A percentile compares a stretch with the other conserved stretches of the same genome.
Conservation (phyloP, 2,888 invertebrate genomes). For the Athrips mouffetella region DNA sequence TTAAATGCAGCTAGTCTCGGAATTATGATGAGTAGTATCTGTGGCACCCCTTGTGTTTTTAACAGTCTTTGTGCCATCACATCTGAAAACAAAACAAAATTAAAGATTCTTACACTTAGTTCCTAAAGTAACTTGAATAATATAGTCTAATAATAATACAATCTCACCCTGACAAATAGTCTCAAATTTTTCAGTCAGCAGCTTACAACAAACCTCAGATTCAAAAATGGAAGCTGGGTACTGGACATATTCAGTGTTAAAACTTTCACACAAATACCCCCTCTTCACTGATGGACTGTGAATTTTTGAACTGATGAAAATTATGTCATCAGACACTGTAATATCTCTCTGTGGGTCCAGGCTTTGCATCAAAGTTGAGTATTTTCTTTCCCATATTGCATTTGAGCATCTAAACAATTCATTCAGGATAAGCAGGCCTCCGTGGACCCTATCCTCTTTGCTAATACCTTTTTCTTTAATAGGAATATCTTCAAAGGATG, state of each 20-base stretch:
- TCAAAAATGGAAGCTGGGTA: conserved; percentile 84
- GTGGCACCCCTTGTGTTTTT: conserved; percentile 89
- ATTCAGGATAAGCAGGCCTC: conserved; percentile 94
- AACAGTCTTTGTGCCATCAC: conserved; percentile 88
- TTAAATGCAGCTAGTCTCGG: conserved; percentile 97
- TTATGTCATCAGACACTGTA: conserved; percentile 73
- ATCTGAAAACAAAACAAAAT: conserved; percentile 63
- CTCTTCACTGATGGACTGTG: conserved; percentile 79
- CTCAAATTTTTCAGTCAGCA: conserved; percentile 90
- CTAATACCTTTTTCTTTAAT: conserved; percentile 86
- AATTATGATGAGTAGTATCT: conserved; percentile 89
- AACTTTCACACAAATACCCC: conserved; percentile 68
- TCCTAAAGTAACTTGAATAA: too few species aligned
- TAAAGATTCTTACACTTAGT: background rate
- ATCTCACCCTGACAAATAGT: conserved; percentile 82
- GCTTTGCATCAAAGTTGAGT: conserved; percentile 83
- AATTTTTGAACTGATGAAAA: conserved; percentile 78
- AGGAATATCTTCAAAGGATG: conserved; percentile 84
- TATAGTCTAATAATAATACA: too few species aligned
- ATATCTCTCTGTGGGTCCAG: conserved; percentile 68
- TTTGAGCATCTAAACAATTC: conserved; percentile 95
- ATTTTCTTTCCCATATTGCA: conserved; percentile 90
- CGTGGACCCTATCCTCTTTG: conserved; percentile 94
- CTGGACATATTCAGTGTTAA: conserved; percentile 72
- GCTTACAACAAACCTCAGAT: conserved; percentile 90